phyloP scores from a whole-genome alignment of 2,113 vertebrate species.

The Oreotrochilus melanogaster region DNA sequence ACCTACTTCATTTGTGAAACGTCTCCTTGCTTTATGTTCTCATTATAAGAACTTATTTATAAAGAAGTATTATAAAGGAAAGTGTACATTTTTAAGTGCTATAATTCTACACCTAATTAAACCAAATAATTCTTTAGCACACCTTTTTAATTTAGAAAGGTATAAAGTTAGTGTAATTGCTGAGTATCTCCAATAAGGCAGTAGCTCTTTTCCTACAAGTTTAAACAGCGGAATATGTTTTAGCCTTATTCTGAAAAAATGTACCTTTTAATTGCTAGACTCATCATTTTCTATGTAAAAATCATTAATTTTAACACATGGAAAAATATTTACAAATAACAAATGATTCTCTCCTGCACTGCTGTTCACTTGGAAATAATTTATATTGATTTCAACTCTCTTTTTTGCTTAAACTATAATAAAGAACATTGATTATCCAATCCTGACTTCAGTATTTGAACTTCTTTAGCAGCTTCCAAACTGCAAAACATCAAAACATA shows the following conservation, averaged over 20 bases:
- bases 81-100: not conserved
- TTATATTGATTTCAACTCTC: slow-evolving; percentile 3
- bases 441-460: not conserved
- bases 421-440: not conserved
- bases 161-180: slow-evolving; percentile 7
- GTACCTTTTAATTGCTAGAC: not conserved
- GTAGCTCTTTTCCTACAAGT: slow-evolving; percentile 6
- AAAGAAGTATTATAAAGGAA: not conserved
- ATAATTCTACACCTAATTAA: not conserved
- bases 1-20: not conserved
- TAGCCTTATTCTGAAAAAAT: not conserved
- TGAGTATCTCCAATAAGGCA: not conserved
- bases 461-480: not conserved
- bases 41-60: not conserved
- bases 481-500: not conserved
- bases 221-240: not conserved
- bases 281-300: slow-evolving; percentile 14
- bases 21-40: not conserved
- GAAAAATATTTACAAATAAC: slow-evolving; percentile 22
- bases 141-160: not conserved
- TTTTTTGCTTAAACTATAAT: slow-evolving; percentile 33
- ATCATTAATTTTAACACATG: not conserved
- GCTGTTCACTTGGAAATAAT: not conserved
- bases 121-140: not conserved
- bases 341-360: not conserved